Evolutionary conservation across 2,888 invertebrate species (phyloP).

Genomic region (Drosophila engyochracea): DNA sequence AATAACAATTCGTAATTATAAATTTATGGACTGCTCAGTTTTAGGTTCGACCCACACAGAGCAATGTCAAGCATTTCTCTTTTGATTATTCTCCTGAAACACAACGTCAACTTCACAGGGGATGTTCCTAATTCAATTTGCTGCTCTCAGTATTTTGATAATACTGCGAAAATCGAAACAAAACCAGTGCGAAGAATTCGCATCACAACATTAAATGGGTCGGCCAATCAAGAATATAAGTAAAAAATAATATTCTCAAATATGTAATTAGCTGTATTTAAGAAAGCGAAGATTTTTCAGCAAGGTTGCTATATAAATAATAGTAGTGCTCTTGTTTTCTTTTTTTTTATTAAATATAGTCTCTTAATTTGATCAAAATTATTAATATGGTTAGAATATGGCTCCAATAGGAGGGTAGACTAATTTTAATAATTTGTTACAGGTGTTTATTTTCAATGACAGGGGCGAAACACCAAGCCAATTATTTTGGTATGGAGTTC

Average conservation of each 20-base stretch:
- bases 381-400: too few relatives aligned
- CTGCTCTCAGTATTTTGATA: neutral
- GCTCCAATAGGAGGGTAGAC: too few relatives aligned
- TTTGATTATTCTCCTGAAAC: neutral
- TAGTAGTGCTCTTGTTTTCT: neutral
- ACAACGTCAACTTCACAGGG: neutral
- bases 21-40: neutral
- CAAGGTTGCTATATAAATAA: neutral
- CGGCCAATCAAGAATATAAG: neutral
- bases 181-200: neutral
- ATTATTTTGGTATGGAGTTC: neutral
- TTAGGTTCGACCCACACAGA: neutral
- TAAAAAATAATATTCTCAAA: neutral
- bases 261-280: neutral
- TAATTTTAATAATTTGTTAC: neutral
- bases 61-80: neutral
- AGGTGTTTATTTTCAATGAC: neutral
- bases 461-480: neutral
- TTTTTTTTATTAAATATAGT: neutral
- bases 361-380: neutral
- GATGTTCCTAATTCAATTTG: neutral
- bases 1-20: neutral
- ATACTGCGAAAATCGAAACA: neutral
- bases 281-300: neutral
- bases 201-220: neutral